Evolutionary conservation across 1,140 invertebrate species (phyloP), one percentile per base, ranked within the genome.

Genomic region (Heliconius eleuchia): DNA sequence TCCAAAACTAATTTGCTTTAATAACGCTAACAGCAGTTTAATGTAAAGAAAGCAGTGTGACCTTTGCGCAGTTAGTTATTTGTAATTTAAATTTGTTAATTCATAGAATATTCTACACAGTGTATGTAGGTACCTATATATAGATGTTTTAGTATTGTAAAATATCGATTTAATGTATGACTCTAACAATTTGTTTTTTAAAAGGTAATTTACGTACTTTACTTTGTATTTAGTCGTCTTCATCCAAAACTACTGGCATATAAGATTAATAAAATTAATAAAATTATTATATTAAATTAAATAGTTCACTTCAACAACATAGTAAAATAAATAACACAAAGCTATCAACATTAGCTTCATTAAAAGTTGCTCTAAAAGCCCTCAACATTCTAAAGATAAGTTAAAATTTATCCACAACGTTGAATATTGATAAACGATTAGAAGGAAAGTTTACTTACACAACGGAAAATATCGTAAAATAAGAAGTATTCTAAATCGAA

Each of bases 1-100:
- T 78, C 74, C 81, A 79, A 82, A 82, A 73, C 87, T 89, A 91
- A 92, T 93, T 91, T 92, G 85, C 87, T 79, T 88, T 92, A 91
- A 93, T 92, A 91, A 90, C 90, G 85, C 85, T 86, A 84, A 89
- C 89, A 92, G 88, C 87, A 34, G 66, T 76, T 79, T 79, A 79
- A 79, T 75, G 55, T 60, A 70, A 72, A 76, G 78, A 76, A 80
- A 80, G 78, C 76, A 52, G 55, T 70, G 70, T 52, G 74, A 80
- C 74, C 74, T 80, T 76, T 74, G 42, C 37, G 23, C 55, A 52
- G 73, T 27, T 66, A 16, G 73, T 11, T 66, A 66, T 66, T 66
- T 66, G 60, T 66, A 30, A 66, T 66, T 66, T 66, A 66, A 66
- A 66, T 30, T 13, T 66, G 27, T 66, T 66, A 5, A 5, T 9